phyloP scores from a whole-genome alignment of 1,140 invertebrate species.

The Carposina sasakii region DNA sequence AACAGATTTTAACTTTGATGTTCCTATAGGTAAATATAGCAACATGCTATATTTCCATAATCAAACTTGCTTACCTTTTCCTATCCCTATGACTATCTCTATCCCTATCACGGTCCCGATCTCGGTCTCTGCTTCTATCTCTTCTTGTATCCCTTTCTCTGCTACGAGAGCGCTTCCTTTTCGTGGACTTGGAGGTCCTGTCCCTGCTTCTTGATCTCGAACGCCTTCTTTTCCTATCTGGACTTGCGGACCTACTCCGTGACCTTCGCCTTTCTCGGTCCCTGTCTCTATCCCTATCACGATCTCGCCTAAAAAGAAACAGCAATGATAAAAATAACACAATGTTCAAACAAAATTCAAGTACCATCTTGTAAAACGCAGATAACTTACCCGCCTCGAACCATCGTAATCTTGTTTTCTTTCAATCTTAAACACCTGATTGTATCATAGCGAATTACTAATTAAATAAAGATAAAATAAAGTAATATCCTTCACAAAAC shows the following conservation, averaged over 20 bases:
- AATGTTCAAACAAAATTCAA: not conserved
- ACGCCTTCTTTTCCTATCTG: slow-evolving; percentile 74
- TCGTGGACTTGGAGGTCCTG: slow-evolving; percentile 65
- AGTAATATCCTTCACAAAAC: too few relatives aligned
- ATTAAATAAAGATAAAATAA: too few relatives aligned
- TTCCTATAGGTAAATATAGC: too few relatives aligned
- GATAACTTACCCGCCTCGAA: slow-evolving; percentile 55
- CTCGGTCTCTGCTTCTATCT: slow-evolving; percentile 62
- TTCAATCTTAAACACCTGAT: not conserved
- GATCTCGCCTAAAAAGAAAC: slow-evolving; percentile 45
- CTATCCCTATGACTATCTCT: slow-evolving; percentile 54
- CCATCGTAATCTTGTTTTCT: slow-evolving; percentile 30
- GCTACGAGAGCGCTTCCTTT: slow-evolving; percentile 62
- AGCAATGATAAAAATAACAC: slow-evolving; percentile 14
- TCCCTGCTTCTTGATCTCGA: slow-evolving; percentile 78
- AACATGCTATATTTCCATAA: too few relatives aligned
- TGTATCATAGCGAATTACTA: too few relatives aligned
- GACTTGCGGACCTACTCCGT: slow-evolving; percentile 70
- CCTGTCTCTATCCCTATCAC: slow-evolving; percentile 32
- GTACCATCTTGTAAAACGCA: slow-evolving; percentile 7
- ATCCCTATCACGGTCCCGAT: slow-evolving; percentile 45
- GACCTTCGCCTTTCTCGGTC: slow-evolving; percentile 63
- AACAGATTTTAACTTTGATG: too few relatives aligned
- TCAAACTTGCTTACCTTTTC: slow-evolving; percentile 67
- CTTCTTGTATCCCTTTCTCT: slow-evolving; percentile 69